Evolutionary conservation across 2,113 vertebrate species (phyloP).

Genomic region (Pachypanchax playfairii): DNA sequence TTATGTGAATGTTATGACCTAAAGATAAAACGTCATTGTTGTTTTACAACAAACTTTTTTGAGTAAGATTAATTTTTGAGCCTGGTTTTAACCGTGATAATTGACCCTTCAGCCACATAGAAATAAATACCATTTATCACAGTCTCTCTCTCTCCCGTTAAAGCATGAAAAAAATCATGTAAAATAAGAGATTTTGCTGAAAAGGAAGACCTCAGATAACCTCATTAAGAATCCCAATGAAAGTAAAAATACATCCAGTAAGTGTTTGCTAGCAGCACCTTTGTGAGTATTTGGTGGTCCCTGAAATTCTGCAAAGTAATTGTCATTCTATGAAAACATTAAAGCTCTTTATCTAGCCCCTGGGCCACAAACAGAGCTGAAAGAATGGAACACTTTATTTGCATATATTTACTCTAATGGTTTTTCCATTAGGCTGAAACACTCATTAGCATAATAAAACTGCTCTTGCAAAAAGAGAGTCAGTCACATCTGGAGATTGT

Average conservation of each 20-base stretch:
- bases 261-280: slow-evolving; percentile 11
- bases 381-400: slow-evolving; percentile 72
- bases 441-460: slow-evolving; percentile 78
- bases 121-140: too few relatives aligned
- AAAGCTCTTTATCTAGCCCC: slow-evolving; percentile 74
- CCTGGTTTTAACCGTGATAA: too few relatives aligned
- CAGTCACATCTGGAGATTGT: slow-evolving; percentile 62
- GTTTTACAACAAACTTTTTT: too few relatives aligned
- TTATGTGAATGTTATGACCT: too few relatives aligned
- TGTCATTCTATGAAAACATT: slow-evolving; percentile 73
- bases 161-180: neutral
- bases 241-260: slow-evolving; percentile 5
- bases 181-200: neutral
- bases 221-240: slow-evolving; percentile 5
- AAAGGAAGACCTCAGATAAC: neutral
- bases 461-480: slow-evolving; percentile 58
- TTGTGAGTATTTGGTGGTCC: slow-evolving; percentile 15
- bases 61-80: too few relatives aligned
- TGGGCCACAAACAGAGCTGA: slow-evolving; percentile 70
- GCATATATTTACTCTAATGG: slow-evolving; percentile 81
- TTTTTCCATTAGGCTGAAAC: slow-evolving; percentile 79
- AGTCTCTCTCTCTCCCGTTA: too few relatives aligned
- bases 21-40: too few relatives aligned
- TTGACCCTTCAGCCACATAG: too few relatives aligned
- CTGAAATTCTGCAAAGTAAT: slow-evolving; percentile 59